Evolutionary conservation across 1,140 invertebrate genomes (phyloP), one percentile per base, ranked within the genome.

Genomic region (Polypedilum pembai): DNA sequence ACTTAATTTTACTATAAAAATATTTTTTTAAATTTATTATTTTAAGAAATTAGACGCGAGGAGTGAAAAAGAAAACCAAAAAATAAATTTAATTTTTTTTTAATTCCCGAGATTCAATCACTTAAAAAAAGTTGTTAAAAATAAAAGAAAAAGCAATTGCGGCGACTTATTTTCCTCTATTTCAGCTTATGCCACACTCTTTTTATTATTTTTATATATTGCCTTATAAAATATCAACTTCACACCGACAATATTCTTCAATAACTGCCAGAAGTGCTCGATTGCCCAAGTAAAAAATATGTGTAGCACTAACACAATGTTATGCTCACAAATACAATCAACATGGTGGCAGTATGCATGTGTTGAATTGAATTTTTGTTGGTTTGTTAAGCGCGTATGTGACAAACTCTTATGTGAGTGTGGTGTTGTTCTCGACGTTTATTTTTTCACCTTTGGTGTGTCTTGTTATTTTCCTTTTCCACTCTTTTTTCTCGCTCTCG

Each of bases 221-320:
- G 8, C 65, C 65, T 21, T 69, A 69, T 69, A 69, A 69, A 69
- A 69, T 69, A 69, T 69, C 65, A 69, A 69, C 65, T 69, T 69
- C 17, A 69, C 65, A 69, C 65, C 65, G 65, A 69, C 65, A 69
- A 69, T 69, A 69, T 69, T 69, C 65, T 69, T 69, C 65, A 18
- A 69, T 69, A 69, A 69, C 65, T 69, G 65, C 65, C 65, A 69
- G 18, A 56, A n/a, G 12, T 12, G 3, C 45, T 56, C 65, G 65
- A 69, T 20, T 69, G 17, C 65, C 20, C 65, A 69, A 18, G 18
- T 33, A 33, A 33, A 33, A 33, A 33, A 33, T 33, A 33, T 33
- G 24, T 33, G 24, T 33, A 33, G 12, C 45, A n/a, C 45, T 4
- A n/a, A n/a, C 15, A 56, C 45, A 56, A 56, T 56, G 8, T 56